These are phyloP conservation scores for Cistogaster globosa DNA, from an alignment of 2,888 invertebrate species.

Conservation along the genomic window DNA sequence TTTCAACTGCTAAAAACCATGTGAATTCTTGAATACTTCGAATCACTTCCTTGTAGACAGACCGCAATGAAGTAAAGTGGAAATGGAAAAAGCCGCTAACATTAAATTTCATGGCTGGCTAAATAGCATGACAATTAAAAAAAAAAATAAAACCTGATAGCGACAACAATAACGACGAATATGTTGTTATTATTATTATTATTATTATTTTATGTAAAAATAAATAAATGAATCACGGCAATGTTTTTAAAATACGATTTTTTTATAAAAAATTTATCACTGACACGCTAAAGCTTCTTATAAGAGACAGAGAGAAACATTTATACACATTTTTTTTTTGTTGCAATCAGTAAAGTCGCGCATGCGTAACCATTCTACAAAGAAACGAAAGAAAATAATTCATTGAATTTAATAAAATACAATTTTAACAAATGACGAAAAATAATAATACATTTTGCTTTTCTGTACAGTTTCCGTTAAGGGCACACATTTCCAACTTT, in stretches of 20 bases:
- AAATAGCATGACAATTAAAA: constrained; percentile 29
- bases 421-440: background rate
- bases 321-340: too few relatives aligned
- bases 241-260: constrained; percentile 19
- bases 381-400: background rate
- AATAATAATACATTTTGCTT: too few relatives aligned
- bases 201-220: constrained; percentile 12
- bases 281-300: background rate
- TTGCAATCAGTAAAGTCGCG: constrained; percentile 38
- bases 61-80: constrained; percentile 23
- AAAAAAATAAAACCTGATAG: constrained; percentile 29
- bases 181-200: too few relatives aligned
- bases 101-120: constrained; percentile 32
- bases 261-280: too few relatives aligned
- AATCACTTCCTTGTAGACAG: constrained; percentile 50
- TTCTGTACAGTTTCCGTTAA: too few relatives aligned
- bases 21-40: constrained; percentile 23
- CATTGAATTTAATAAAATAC: background rate
- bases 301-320: background rate
- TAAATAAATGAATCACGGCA: constrained; percentile 50
- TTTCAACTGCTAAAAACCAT: constrained; percentile 38
- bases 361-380: constrained; percentile 46
- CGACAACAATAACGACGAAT: constrained; percentile 19
- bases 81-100: constrained; percentile 26
- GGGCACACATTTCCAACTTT: too few relatives aligned